These are phyloP conservation scores for Prosapia bicincta DNA, from an alignment of 2,888 invertebrate species.

Conservation along the genomic window DNA sequence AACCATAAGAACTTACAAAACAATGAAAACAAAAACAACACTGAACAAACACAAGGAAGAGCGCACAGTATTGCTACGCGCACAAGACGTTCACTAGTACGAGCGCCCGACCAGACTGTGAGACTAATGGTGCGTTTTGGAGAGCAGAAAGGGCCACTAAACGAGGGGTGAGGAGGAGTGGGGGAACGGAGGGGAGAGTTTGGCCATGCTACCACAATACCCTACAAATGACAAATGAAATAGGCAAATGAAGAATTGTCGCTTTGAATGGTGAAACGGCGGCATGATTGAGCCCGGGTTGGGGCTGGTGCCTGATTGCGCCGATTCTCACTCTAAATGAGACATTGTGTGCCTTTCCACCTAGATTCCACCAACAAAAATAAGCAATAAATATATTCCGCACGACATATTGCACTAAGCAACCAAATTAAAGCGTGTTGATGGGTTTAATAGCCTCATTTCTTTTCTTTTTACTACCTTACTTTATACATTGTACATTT, in stretches of 20 bases:
- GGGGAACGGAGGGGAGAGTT: constrained; percentile 5
- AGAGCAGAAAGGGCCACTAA: constrained; percentile 29
- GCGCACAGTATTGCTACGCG: not conserved
- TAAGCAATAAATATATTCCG: not conserved
- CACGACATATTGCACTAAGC: not conserved
- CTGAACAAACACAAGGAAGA: not conserved
- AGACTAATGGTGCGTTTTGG: constrained; percentile 24
- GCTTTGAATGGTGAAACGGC: constrained; percentile 47
- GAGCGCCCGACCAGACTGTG: not conserved
- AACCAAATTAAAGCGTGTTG: too few relatives aligned
- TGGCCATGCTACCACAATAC: constrained; percentile 45
- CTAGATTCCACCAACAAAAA: not conserved
- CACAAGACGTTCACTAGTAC: not conserved
- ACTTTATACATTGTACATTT: too few relatives aligned
- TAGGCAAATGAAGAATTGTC: constrained; percentile 56
- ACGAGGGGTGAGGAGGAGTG: constrained; percentile 3
- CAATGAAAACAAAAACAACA: constrained; percentile 9
- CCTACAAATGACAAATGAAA: constrained; percentile 53
- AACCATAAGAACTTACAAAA: not conserved
- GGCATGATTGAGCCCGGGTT: constrained; percentile 25
- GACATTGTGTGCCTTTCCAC: constrained; percentile 23
- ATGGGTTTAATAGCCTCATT: too few relatives aligned
- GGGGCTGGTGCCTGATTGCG: not conserved
- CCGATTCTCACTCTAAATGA: constrained; percentile 18
- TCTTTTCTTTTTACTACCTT: too few relatives aligned